Evolutionary conservation across 2,113 vertebrate species (phyloP).

Genomic region (Dasyprocta punctata): DNA sequence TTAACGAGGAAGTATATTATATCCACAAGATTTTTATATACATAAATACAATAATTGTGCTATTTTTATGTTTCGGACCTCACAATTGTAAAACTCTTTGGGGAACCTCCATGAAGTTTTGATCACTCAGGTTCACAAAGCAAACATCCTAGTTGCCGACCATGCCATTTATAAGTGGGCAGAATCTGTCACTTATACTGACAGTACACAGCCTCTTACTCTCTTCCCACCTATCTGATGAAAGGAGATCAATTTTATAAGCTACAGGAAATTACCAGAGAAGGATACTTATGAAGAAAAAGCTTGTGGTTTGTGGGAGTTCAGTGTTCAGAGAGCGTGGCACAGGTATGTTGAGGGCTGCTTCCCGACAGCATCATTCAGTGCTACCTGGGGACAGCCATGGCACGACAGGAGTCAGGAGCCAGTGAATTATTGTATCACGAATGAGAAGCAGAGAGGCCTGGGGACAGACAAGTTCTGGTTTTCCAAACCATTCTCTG

Average conservation of each 20-base stretch:
- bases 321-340: background rate
- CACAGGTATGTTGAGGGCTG: background rate
- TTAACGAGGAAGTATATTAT: conserved; percentile 53
- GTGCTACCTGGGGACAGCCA: accelerated
- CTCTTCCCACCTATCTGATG: background rate
- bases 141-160: background rate
- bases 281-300: background rate
- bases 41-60: background rate
- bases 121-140: background rate
- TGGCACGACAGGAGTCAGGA: background rate
- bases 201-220: background rate
- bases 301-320: background rate
- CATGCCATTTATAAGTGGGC: background rate
- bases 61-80: background rate
- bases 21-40: background rate
- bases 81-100: background rate
- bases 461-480: background rate
- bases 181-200: background rate
- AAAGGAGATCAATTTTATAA: background rate
- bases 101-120: background rate
- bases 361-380: background rate
- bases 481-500: background rate
- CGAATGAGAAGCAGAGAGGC: background rate
- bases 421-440: background rate
- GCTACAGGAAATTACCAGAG: background rate